phyloP scores from a whole-genome alignment of 2,113 vertebrate genomes.

The Solea solea region DNA sequence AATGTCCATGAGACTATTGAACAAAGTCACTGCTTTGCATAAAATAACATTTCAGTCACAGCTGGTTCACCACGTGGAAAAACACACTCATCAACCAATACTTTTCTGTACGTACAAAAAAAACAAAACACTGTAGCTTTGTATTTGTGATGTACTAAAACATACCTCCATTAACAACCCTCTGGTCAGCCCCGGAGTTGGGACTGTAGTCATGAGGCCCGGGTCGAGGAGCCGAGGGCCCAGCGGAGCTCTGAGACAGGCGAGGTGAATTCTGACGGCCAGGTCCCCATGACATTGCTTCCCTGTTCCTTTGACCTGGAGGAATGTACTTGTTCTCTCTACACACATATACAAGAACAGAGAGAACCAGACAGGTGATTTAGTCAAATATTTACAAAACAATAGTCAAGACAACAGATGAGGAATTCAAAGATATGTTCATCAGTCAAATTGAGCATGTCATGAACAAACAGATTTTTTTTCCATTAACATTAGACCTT shows the following conservation, averaged over 20 bases:
- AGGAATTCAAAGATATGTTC: not conserved
- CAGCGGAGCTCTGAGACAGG: constrained; percentile 87
- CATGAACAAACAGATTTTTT: no score
- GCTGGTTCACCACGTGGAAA: not conserved
- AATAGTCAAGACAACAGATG: constrained; percentile 16
- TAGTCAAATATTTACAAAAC: constrained; percentile 9
- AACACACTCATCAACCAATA: not conserved
- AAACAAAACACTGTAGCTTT: not conserved
- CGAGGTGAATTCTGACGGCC: constrained; percentile 94
- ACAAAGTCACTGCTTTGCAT: not conserved
- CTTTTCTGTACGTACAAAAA: no score
- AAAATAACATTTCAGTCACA: not conserved
- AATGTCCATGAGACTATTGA: constrained; percentile 10
- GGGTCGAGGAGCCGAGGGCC: constrained; percentile 87
- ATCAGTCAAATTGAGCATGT: constrained; percentile 31
- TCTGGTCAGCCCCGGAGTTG: constrained; percentile 91
- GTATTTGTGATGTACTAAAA: not conserved
- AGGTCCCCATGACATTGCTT: constrained; percentile 92
- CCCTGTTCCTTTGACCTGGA: constrained; percentile 94
- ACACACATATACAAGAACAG: not conserved
- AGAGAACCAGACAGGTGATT: not conserved
- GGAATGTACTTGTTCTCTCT: constrained; percentile 99
- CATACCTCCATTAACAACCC: constrained; percentile 98
- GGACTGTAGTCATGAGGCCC: constrained; percentile 93
- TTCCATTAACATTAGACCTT: no score